A percentile compares a stretch with the other conserved stretches of the same genome.
These are phyloP conservation scores for Seriola quinqueradiata DNA, from an alignment of 2,113 vertebrate species.

Conservation along the genomic window DNA sequence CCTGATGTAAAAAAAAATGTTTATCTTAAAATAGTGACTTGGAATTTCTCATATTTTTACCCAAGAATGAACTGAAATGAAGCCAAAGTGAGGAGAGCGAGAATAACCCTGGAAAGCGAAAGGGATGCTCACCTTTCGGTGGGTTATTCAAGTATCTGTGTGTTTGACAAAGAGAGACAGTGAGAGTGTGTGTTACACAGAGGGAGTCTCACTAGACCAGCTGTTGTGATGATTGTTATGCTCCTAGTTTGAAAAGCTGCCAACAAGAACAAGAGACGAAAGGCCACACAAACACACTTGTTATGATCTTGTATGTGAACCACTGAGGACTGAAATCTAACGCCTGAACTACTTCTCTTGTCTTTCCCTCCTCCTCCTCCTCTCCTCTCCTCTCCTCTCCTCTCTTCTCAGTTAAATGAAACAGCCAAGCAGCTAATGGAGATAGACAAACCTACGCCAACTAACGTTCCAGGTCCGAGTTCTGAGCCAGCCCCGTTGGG, in stretches of 20 bases:
- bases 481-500: slow-evolving; percentile 80
- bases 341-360: slow-evolving; percentile 15
- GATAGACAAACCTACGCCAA: slow-evolving; percentile 90
- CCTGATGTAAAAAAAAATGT: neutral
- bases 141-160: neutral
- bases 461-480: slow-evolving; percentile 84
- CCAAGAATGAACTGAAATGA: neutral
- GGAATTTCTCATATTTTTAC: neutral
- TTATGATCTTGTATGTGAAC: slow-evolving; percentile 28
- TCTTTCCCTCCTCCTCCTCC: neutral
- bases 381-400: slow-evolving; percentile 1
- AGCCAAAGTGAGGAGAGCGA: neutral
- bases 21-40: neutral
- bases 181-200: slow-evolving; percentile 39
- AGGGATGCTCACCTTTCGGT: slow-evolving; percentile 20
- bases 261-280: slow-evolving; percentile 47
- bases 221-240: slow-evolving; percentile 60
- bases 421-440: slow-evolving; percentile 98
- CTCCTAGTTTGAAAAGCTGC: slow-evolving; percentile 59
- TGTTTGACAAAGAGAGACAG: slow-evolving; percentile 32
- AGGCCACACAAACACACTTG: slow-evolving; percentile 43
- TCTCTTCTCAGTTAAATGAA: slow-evolving; percentile 90
- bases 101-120: neutral
- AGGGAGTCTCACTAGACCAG: slow-evolving; percentile 35
- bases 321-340: slow-evolving; percentile 40